Evolutionary conservation across 2,888 invertebrate genomes (phyloP), one percentile per base, ranked within the genome.

Genomic region (Drosophila silvestris): DNA sequence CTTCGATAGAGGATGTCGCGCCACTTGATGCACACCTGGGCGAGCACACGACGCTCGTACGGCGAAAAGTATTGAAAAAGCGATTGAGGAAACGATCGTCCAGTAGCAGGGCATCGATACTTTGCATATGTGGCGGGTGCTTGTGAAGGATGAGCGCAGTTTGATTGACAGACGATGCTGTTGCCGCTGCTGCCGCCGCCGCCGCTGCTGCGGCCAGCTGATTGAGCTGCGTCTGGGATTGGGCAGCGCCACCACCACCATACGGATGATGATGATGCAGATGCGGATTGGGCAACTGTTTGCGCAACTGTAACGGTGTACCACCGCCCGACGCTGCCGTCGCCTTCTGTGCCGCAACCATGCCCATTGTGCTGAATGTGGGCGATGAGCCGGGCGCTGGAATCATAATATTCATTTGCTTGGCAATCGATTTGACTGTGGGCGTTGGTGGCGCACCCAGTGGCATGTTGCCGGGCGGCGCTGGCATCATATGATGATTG

Each of bases 1-100:
- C 96, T 96, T 67, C 97, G 95, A 94, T 99, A 99, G 65, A 98
- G 94, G 66, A 97, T 95, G 92, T 98, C 97, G 75, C 97, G 95
- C 98, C 98, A 99, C 91, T 96, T 95, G 74, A 95, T 95, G 94
- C 98, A 98, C 66, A 98, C 96, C 94, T 97, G 97, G 16, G 98
- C 97, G 83, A 98, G 94, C 19, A 95, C 94, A 74, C 97, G 95
- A 74, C 98, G 94, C 87, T 98, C 98, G 82, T 95, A 95, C 19
- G 97, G 94, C 77, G 95, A 95, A 92, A 97, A 97, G 92, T 97
- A 97, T 52, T 96, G 94, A 94, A 98, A 98, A 98, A 97, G 91
- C 95, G 95, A 70, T 95, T 95, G 50, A 99, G 95, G 93, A 98
- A 98, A 79, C 96, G 95, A 83, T 98, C 97, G 92, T 98, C 98